Evolutionary conservation across 2,797 vertebrate species (phyloP).

Genomic region (Eleutherodactylus coqui): DNA sequence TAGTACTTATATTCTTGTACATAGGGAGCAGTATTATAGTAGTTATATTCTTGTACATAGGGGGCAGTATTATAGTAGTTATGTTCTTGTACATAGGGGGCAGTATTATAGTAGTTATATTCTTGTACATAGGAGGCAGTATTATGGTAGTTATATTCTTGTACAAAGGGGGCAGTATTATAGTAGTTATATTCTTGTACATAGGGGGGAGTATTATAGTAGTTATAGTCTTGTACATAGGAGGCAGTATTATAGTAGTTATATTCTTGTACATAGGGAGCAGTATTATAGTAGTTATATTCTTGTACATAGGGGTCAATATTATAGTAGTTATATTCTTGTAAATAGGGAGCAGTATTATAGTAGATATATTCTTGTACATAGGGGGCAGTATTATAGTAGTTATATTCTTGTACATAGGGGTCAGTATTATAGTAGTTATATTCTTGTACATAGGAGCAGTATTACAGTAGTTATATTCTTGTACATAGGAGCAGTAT

Average conservation of each 20-base stretch:
- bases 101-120: no score
- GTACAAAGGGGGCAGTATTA: background rate
- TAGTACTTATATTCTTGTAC: background rate
- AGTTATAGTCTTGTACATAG: constrained; percentile 13
- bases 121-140: no score
- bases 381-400: background rate
- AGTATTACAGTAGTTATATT: constrained; percentile 4
- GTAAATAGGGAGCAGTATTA: constrained; percentile 2
- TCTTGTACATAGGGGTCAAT: background rate
- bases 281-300: constrained; percentile 11
- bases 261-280: background rate
- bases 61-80: background rate
- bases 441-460: background rate
- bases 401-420: background rate
- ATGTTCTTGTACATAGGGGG: no score
- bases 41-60: background rate
- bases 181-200: background rate
- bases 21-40: background rate
- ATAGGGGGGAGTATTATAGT: background rate
- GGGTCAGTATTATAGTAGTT: constrained; percentile 1
- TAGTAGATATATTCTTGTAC: constrained; percentile 9
- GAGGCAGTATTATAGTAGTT: constrained; percentile 11
- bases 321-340: constrained; percentile 10
- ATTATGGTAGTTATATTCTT: background rate
- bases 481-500: background rate